A percentile compares a stretch with the other conserved stretches of the same genome.
phyloP scores from a whole-genome alignment of 2,113 vertebrate genomes.

The Cromileptes altivelis region DNA sequence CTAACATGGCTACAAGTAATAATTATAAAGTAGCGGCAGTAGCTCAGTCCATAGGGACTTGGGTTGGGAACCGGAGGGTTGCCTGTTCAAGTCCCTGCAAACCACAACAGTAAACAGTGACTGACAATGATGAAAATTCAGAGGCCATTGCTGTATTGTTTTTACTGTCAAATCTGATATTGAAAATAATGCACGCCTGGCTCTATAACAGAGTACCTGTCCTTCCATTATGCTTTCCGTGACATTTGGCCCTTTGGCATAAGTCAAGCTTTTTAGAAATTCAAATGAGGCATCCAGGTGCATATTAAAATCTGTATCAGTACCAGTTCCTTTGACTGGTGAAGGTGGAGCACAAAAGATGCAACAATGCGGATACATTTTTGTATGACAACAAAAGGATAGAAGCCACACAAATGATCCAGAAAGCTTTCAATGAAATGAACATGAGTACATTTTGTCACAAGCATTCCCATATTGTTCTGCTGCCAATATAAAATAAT shows the following conservation, averaged over 20 bases:
- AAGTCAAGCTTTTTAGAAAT: constrained; percentile 31
- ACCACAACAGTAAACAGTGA: neutral
- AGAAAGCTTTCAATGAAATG: neutral
- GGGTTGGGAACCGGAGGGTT: too few species aligned
- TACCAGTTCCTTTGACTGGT: neutral
- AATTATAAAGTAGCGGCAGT: neutral
- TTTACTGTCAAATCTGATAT: neutral
- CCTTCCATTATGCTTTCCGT: neutral
- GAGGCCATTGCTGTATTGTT: neutral
- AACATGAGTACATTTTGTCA: neutral
- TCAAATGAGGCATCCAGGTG: constrained; percentile 31
- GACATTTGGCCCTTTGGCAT: constrained; percentile 1
- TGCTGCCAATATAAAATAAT: neutral
- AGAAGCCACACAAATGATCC: neutral
- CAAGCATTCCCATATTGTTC: neutral
- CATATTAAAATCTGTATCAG: constrained; percentile 27
- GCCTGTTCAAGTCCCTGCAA: too few species aligned
- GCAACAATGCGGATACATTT: neutral
- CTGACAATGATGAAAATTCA: neutral
- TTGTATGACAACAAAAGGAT: neutral
- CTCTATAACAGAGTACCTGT: constrained; percentile 31
- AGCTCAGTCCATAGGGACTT: too few species aligned
- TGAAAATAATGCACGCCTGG: neutral
- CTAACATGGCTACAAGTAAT: neutral
- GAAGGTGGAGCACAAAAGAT: constrained; percentile 18